Base-by-base conservation (phyloP, 92 coral and sea anemone genomes). In the Phenganax subtilis region DNA sequence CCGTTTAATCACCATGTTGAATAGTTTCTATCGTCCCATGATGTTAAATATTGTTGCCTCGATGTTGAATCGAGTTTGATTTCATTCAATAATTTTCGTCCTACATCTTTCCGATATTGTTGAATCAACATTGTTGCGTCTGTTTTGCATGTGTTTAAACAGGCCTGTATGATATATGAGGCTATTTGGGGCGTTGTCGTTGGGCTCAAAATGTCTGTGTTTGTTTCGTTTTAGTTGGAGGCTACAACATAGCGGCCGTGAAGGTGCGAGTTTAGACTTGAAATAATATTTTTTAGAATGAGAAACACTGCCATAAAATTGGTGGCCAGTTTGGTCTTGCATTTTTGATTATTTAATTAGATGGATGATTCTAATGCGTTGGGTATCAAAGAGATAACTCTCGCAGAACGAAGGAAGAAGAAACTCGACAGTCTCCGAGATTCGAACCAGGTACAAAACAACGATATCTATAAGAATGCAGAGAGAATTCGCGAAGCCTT, bases 161-260 rank as follows among this genome's bases (percentile, higher is more conserved):
- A 2, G 10, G 9, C 75, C 16, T 55, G 31, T 14, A 71, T 54
- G 75, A 31, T 80, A 65, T 80, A 65, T n/a, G 9, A 20, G 25
- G 25, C 25, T 20, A 20, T 20, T 20, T 20, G 25, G 25, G 25
- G 25, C 25, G 25, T 20, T 20, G 25, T 20, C 25, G 25, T 20
- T 20, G 25, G 25, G 25, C 80, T 20, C n/a, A 66, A n/a, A 30
- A 16, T 11, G 55, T 60, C 44, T 55, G 27, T 25, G 25, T 75
- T 31, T 76, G 61, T 54, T 75, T 16, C 17, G 12, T 75, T 90
- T 53, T 89, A 92, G 97, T 89, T 80, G 96, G 97, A 44, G 97
- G 97, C 67, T 92, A 87, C 90, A 92, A 90, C 76, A 80, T 92
- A 5, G 85, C 97, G 54, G 90, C 88, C 52, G 86, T 92, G 16